Conservation (phyloP, 2,888 invertebrate species). For the Andrena hattorfiana region DNA sequence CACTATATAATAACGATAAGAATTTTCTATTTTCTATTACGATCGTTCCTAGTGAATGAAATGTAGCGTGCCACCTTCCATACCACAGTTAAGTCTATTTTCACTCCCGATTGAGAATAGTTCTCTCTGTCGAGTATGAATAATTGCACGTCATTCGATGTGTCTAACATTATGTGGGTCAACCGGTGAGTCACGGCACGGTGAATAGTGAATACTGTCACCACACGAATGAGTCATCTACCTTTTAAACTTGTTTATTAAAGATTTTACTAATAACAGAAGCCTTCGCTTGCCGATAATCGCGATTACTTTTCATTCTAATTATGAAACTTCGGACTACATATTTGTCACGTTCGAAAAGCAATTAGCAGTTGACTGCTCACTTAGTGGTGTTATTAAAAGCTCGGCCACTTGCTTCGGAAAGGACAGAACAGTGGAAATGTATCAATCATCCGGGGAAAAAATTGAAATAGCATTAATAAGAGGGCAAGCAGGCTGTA, state of each 20-base stretch:
- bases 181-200: slow-evolving; percentile 28
- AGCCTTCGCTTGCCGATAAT: neutral
- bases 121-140: slow-evolving; percentile 24
- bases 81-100: neutral
- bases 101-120: neutral
- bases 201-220: slow-evolving; percentile 22
- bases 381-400: neutral
- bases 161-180: slow-evolving; percentile 36
- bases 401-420: neutral
- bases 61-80: neutral
- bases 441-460: neutral
- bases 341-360: neutral
- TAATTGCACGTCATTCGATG: slow-evolving; percentile 37
- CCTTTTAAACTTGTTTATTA: slow-evolving; percentile 1
- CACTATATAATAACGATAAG: neutral
- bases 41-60: no score
- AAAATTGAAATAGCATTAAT: neutral
- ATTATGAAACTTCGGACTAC: no score
- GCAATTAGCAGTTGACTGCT: neutral
- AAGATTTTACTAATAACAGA: neutral
- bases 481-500: slow-evolving; percentile 10
- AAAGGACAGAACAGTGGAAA: neutral
- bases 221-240: slow-evolving; percentile 24
- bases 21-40: neutral
- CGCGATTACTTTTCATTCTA: neutral